Conservation (phyloP, 2,888 invertebrate species). For the Chrysina gloriosa region DNA sequence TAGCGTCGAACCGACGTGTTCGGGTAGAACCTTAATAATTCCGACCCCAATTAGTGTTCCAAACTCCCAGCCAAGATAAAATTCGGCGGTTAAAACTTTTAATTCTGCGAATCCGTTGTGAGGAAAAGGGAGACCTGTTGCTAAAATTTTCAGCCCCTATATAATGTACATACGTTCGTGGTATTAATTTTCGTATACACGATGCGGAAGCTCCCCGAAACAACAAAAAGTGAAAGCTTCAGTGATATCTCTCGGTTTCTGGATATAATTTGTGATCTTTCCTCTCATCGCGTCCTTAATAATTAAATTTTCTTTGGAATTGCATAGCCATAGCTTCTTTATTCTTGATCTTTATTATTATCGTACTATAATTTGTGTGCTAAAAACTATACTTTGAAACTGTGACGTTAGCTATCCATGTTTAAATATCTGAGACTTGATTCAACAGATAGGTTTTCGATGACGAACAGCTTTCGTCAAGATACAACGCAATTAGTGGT, state of each 20-base stretch:
- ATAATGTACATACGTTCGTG: background rate
- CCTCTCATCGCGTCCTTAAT: background rate
- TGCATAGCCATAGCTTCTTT: no score
- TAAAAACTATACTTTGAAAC: no score
- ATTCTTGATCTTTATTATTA: no score
- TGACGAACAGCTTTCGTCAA: no score
- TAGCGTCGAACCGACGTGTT: constrained; percentile 5
- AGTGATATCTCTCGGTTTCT: background rate
- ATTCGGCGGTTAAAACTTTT: constrained; percentile 32
- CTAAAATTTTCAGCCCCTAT: constrained; percentile 8
- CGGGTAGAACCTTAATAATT: constrained; percentile 24
- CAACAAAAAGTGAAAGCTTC: background rate
- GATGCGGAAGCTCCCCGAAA: background rate
- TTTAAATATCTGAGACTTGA: no score
- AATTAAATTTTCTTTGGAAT: background rate
- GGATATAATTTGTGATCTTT: background rate
- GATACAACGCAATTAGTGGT: no score
- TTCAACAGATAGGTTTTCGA: no score
- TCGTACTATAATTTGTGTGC: no score
- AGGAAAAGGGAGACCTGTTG: constrained; percentile 18
- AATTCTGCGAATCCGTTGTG: constrained; percentile 8
- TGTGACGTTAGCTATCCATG: no score
- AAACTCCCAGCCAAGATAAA: constrained; percentile 20
- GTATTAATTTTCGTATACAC: constrained; percentile 18
- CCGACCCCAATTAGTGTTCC: constrained; percentile 30